These are phyloP conservation scores for Zeugodacus cucurbitae DNA, from an alignment of 1,140 invertebrate species.

Conservation along the genomic window DNA sequence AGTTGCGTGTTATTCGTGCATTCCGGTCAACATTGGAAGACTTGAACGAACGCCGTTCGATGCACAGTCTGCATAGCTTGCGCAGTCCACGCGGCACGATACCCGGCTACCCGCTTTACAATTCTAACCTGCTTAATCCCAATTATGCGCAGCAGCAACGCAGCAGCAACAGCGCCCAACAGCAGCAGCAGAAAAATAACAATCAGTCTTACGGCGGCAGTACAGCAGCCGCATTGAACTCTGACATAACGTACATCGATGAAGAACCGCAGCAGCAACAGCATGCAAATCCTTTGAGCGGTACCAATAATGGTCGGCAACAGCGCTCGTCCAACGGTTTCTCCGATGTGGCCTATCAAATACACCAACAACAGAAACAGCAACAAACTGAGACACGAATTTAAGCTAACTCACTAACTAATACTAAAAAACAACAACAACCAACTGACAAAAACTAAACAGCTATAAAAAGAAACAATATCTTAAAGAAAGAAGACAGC, in stretches of 20 bases:
- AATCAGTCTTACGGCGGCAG: background rate
- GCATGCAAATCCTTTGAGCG: background rate
- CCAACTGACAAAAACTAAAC: background rate
- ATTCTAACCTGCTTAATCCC: slow-evolving; percentile 59
- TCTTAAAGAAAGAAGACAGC: background rate
- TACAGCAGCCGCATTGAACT: slow-evolving; percentile 65
- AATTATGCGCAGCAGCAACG: slow-evolving; percentile 51
- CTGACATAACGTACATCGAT: slow-evolving; percentile 93
- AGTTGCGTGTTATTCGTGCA: slow-evolving; percentile 99
- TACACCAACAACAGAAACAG: slow-evolving; percentile 48
- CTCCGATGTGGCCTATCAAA: slow-evolving; percentile 47
- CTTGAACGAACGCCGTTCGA: slow-evolving; percentile 97
- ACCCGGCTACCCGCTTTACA: slow-evolving; percentile 54
- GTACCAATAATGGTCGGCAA: background rate
- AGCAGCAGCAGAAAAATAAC: slow-evolving; percentile 43
- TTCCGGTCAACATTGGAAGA: slow-evolving; percentile 99
- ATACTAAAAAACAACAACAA: background rate
- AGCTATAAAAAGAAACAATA: background rate
- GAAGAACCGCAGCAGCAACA: slow-evolving; percentile 74
- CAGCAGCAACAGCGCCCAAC: slow-evolving; percentile 46
- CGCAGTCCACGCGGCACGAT: slow-evolving; percentile 81
- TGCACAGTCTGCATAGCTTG: slow-evolving; percentile 97
- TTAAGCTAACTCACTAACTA: background rate
- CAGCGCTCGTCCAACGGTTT: slow-evolving; percentile 24
- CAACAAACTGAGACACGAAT: slow-evolving; percentile 39